A percentile compares a stretch with the other conserved stretches of the same genome.
These are phyloP conservation scores for Brachycybe producta DNA, from an alignment of 2,888 invertebrate genomes.

Conservation along the genomic window DNA sequence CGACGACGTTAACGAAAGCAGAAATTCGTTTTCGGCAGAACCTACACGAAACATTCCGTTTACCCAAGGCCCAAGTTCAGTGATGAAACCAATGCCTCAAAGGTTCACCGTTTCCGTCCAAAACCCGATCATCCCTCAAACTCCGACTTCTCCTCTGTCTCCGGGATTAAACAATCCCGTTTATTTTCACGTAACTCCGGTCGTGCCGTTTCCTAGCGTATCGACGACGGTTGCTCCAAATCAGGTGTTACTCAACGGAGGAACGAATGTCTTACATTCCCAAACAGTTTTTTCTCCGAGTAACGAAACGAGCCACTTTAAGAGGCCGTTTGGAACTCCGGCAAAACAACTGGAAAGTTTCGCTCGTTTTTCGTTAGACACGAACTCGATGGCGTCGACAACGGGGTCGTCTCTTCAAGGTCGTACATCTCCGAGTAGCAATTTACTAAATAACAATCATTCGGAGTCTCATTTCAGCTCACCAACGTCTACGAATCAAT, in stretches of 20 bases:
- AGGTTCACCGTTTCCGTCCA: background rate
- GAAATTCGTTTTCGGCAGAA: background rate
- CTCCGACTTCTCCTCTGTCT: background rate
- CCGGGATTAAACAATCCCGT: conserved; percentile 14
- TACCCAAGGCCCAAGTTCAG: background rate
- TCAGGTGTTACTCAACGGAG: background rate
- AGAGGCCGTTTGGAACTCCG: no score
- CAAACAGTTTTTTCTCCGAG: no score
- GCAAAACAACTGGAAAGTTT: no score
- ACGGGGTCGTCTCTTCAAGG: no score
- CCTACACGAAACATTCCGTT: conserved; percentile 3
- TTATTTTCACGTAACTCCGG: conserved; percentile 8
- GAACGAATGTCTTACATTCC: no score
- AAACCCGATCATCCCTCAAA: background rate
- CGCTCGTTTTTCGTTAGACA: no score
- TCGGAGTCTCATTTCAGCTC: no score
- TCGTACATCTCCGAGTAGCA: no score
- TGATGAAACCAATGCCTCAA: background rate
- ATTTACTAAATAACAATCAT: no score
- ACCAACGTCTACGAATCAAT: background rate
- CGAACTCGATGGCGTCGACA: no score
- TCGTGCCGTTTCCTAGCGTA: background rate
- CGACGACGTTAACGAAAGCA: background rate
- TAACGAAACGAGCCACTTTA: no score
- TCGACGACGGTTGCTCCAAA: conserved; percentile 4